Conservation (phyloP, 2,113 vertebrate genomes). For the Murina feae region DNA sequence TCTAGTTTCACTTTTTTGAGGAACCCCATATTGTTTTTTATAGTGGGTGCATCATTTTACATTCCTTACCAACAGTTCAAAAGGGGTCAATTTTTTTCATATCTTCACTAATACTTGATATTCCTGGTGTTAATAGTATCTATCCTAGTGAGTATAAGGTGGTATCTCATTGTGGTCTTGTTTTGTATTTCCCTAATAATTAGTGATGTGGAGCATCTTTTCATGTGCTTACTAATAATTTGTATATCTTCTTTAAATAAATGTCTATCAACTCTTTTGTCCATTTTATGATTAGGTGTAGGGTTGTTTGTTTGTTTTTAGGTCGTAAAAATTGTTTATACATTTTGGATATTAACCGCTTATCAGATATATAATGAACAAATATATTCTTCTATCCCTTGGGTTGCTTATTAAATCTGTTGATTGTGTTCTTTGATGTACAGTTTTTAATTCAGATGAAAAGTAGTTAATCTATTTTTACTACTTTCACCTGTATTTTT, state of each 20-base stretch:
- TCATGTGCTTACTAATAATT: background rate
- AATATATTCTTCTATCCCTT: background rate
- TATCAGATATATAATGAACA: background rate
- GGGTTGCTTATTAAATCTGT: background rate
- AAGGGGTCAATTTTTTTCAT: background rate
- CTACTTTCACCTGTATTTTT: background rate
- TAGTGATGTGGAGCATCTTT: background rate
- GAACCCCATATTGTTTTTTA: background rate
- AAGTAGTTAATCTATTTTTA: background rate
- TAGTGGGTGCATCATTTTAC: background rate
- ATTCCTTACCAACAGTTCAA: background rate
- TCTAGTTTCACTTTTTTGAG: background rate
- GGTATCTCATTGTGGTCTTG: background rate
- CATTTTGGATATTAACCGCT: background rate
- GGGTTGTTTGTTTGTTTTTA: background rate
- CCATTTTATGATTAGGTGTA: background rate
- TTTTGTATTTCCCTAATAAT: background rate
- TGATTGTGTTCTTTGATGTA: background rate
- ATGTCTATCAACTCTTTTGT: background rate
- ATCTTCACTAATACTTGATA: background rate
- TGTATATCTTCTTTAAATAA: constrained; percentile 1
- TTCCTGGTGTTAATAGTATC: background rate
- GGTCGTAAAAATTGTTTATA: constrained; percentile 7
- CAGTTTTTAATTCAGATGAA: constrained; percentile 8
- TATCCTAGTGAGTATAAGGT: background rate